Conservation (phyloP, 2,888 invertebrate species). For the Bugulina stolonifera region DNA sequence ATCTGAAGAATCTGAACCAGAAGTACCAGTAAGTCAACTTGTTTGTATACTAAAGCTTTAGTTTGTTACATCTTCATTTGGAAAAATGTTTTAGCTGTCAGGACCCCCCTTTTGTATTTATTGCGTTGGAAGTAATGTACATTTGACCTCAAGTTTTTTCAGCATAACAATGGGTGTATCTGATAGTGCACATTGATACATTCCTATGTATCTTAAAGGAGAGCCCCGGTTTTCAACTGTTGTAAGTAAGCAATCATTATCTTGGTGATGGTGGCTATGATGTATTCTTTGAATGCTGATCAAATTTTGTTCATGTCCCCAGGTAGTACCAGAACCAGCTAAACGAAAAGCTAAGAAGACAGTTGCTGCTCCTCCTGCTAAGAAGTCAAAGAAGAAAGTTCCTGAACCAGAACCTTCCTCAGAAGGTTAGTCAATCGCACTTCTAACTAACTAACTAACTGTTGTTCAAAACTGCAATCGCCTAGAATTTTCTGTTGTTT, state of each 20-base stretch:
- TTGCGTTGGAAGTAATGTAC: too few relatives aligned
- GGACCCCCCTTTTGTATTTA: too few relatives aligned
- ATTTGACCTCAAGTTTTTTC: too few relatives aligned
- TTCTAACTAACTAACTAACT: neutral
- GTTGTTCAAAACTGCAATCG: too few relatives aligned
- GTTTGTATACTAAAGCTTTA: too few relatives aligned
- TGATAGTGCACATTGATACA: too few relatives aligned
- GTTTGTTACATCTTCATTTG: too few relatives aligned
- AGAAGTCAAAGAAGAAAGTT: neutral
- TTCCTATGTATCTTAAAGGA: too few relatives aligned
- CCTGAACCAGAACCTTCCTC: neutral
- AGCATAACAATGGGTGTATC: too few relatives aligned
- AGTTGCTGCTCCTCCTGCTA: neutral
- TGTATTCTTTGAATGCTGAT: neutral
- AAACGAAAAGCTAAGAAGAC: slow-evolving; percentile 19
- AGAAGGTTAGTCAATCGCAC: neutral
- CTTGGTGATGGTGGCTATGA: neutral
- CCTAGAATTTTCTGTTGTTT: neutral
- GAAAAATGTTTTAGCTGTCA: too few relatives aligned
- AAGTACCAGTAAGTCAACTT: slow-evolving; percentile 23
- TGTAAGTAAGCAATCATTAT: neutral
- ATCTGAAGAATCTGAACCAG: neutral
- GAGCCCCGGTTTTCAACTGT: too few relatives aligned
- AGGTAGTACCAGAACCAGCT: slow-evolving; percentile 16
- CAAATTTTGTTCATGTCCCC: neutral